A percentile compares a stretch with the other conserved stretches of the same genome.
Evolutionary conservation across 2,888 invertebrate species (phyloP).

Genomic region (Rugalucina vietnamica): DNA sequence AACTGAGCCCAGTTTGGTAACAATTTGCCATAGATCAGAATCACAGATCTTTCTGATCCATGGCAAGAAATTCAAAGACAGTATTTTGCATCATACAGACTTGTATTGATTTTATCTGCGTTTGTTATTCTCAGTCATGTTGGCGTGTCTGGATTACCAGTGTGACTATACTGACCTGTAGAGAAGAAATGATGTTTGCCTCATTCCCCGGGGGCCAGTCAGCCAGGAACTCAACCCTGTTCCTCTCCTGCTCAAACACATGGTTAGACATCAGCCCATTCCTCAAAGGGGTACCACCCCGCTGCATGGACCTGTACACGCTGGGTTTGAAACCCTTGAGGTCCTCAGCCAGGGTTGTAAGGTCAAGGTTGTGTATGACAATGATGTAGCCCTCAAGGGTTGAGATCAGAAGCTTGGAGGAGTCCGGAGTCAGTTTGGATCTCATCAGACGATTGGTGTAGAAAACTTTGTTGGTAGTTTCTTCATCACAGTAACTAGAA

Average conservation of each 20-base stretch:
- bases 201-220: constrained; percentile 95
- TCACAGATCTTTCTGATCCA: too few species aligned
- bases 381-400: constrained; percentile 96
- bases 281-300: constrained; percentile 92
- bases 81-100: too few species aligned
- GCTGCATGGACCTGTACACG: constrained; percentile 94
- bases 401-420: constrained; percentile 94
- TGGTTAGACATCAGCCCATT: constrained; percentile 91
- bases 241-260: constrained; percentile 91
- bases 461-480: constrained; percentile 85
- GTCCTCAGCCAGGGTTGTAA: constrained; percentile 91
- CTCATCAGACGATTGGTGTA: constrained; percentile 94
- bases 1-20: too few species aligned
- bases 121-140: too few species aligned
- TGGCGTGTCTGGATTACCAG: too few species aligned
- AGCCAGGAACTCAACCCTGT: constrained; percentile 94
- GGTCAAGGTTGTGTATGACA: constrained; percentile 94
- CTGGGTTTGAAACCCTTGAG: constrained; percentile 91
- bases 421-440: constrained; percentile 93
- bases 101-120: too few species aligned
- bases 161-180: too few species aligned
- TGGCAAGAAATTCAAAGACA: too few species aligned
- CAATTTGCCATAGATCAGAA: too few species aligned
- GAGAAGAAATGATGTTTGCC: constrained; percentile 94
- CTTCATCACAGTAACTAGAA: constrained; percentile 45